Evolutionary conservation across 1,140 invertebrate species (phyloP).

Genomic region (Reticulitermes speratus): DNA sequence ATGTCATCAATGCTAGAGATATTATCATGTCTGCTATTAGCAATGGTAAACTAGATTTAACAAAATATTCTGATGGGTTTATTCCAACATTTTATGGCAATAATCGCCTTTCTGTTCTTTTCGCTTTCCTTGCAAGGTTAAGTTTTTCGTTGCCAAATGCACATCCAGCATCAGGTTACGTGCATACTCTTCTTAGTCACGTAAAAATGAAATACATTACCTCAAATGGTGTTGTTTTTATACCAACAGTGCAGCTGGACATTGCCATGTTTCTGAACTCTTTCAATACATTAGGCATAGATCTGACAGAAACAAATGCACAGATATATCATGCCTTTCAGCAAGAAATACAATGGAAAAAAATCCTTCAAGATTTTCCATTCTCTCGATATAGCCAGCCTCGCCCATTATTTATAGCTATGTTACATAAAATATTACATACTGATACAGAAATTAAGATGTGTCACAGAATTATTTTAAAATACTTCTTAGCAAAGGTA

Average conservation of each 20-base stretch:
- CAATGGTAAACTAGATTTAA: not conserved
- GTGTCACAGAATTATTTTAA: not conserved
- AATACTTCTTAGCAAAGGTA: not conserved
- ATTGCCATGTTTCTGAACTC: not conserved
- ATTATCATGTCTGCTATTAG: not conserved
- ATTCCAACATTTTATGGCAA: not conserved
- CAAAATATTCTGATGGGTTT: not conserved
- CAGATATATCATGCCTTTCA: constrained; percentile 7
- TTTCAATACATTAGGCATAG: not conserved
- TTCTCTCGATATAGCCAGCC: not conserved
- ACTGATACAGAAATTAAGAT: not conserved
- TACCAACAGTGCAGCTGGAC: not conserved
- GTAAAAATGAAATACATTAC: not conserved
- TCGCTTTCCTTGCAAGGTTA: constrained; percentile 7
- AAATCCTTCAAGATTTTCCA: not conserved
- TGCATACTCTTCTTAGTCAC: not conserved
- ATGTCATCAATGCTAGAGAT: not conserved
- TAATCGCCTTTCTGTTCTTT: not conserved
- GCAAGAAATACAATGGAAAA: not conserved
- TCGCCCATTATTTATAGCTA: not conserved
- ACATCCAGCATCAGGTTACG: not conserved
- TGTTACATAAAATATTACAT: not conserved
- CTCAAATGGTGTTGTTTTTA: not conserved
- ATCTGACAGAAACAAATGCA: not conserved
- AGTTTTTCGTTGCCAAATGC: not conserved